Evolutionary conservation across 2,113 vertebrate genomes (phyloP), one percentile per base, ranked within the genome.

Genomic region (Ifrita kowaldi): DNA sequence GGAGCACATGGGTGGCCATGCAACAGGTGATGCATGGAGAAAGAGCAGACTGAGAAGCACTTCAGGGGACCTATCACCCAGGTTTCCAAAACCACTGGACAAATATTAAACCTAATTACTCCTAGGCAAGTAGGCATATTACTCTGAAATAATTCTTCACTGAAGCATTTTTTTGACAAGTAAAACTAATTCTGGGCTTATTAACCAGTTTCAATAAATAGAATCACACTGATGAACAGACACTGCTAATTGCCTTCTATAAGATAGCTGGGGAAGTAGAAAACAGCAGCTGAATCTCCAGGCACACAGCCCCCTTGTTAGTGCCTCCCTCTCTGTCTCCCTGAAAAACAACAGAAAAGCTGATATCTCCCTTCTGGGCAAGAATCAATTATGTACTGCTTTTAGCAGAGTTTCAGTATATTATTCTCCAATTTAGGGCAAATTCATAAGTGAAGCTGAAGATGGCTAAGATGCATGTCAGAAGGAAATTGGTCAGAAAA

Each of bases 401-500:
- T 70, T 83, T n/a, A 69, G 39, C 70, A 33, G 70, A 46, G 24
- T 50, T 67, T 88, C 46, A 14, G 55, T 18, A 19, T 37, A 22
- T 62, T 77, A 28, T 67, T 91, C 67, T 77, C 64, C 69, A 75
- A 1, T 81, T 90, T 52, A 80, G 88, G 41, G 69, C 79, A 71
- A 80, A 81, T 71, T 67, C 59, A 37, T 44, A 57, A 84, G 80
- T 42, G 79, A 65, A 22, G 67, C 55, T 76, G 78, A 65, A 85
- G 91, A 84, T 18, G 81, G 91, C 47, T 85, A 44, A 79, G 86
- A 81, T 55, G n/a, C 50, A 7, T 87, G 65, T 90, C 93, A 93
- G 85, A 70, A 93, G 86, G 93, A 94, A 94, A 82, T 76, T 92
- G 94, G 85, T 96, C 91, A 95, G 94, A 91, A 95, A 95, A 90